Evolutionary conservation across 1,140 invertebrate genomes (phyloP), one percentile per base, ranked within the genome.

Genomic region (Microplitis mediator): DNA sequence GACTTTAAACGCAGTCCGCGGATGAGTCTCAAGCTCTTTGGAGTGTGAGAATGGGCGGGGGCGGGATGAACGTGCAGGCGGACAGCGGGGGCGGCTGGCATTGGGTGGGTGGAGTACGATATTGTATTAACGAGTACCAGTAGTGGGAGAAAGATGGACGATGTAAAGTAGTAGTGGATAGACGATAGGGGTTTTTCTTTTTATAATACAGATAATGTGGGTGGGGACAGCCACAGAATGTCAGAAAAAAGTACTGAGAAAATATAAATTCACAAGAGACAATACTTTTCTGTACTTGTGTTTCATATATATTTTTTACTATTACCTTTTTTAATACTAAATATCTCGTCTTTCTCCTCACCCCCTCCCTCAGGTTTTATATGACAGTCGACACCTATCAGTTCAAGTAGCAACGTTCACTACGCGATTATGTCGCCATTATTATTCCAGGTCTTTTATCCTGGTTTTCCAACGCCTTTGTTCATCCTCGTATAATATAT

Each of bases 1-100:
- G 75, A 74, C 69, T 74, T 79, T 75, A 78, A 81, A 78, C 72
- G 75, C 76, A 75, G 35, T 16, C 63, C 54, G 39, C 58, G 14
- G 71, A 66, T 73, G 75, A 77, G 65, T 72, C 74, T 71, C 73
- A 67, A 76, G 69, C 72, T 61, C 60, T 58, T 23, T 23, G 34
- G 39, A 16, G 52, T 16, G 64, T 54, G 69, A 64, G 69, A 54
- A 64, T 58, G 65, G 65, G 65, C 39, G 31, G 34, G 5, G 52
- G 32, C 34, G 16, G 60, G 6, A 45, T 45, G 6, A 45, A 45
- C 23, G 23, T 23, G 23, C 23, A 23, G 23, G 23, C 23, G 23
- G 23, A 23, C 39, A 45, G 39, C 39, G 39, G 39, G 39, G 39
- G 39, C 39, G 39, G 39, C 39, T 11, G 39, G 5, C 8, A 45